These are phyloP conservation scores for Neoaliturus tenellus DNA, from an alignment of 2,888 invertebrate species.

Conservation along the genomic window DNA sequence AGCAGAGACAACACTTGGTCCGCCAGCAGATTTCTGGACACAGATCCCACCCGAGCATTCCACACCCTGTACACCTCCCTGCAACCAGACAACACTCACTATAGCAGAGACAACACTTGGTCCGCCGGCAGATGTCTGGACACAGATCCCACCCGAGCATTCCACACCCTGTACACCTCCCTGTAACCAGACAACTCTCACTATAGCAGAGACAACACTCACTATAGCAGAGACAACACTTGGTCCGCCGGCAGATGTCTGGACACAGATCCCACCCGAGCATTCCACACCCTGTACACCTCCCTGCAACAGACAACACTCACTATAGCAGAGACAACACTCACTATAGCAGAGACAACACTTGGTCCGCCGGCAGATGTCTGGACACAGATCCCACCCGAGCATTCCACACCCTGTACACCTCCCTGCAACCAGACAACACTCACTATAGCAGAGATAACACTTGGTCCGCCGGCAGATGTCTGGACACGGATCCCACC, in stretches of 20 bases:
- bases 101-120: conserved; percentile 82
- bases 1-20: conserved; percentile 85
- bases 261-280: conserved; percentile 82
- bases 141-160: conserved; percentile 81
- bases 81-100: conserved; percentile 71
- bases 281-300: conserved; percentile 85
- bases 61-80: conserved; percentile 88
- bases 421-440: conserved; percentile 83
- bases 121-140: conserved; percentile 79
- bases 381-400: conserved; percentile 81
- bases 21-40: conserved; percentile 77
- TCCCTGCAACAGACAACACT: conserved; percentile 79
- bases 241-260: conserved; percentile 78
- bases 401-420: conserved; percentile 84
- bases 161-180: conserved; percentile 87
- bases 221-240: conserved; percentile 80
- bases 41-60: conserved; percentile 82
- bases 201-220: conserved; percentile 78
- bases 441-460: conserved; percentile 79
- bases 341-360: conserved; percentile 81
- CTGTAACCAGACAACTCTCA: conserved; percentile 74
- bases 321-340: too few species aligned
- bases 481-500: conserved; percentile 79
- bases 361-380: conserved; percentile 79
- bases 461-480: conserved; percentile 80